Evolutionary conservation across 2,113 vertebrate species (phyloP).

Genomic region (Nothoprocta perdicaria): DNA sequence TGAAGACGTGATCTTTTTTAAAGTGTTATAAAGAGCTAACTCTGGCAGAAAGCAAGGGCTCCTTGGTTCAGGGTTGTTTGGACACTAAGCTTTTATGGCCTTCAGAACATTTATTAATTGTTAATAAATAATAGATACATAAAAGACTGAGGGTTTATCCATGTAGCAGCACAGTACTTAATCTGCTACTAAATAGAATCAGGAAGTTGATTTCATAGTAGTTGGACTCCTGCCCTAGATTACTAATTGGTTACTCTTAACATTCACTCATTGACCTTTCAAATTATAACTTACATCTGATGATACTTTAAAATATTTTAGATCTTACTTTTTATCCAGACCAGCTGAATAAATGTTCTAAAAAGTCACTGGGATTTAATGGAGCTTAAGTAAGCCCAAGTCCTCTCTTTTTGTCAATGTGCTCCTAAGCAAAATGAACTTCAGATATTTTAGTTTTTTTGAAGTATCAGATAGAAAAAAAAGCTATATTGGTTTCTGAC

Average conservation of each 20-base stretch:
- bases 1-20: neutral
- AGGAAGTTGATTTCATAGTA: slow-evolving; percentile 14
- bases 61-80: neutral
- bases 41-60: neutral
- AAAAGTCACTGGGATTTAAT: slow-evolving; percentile 53
- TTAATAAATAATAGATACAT: slow-evolving; percentile 5
- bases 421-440: neutral
- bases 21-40: neutral
- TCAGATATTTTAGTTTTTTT: neutral
- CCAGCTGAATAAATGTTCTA: slow-evolving; percentile 67
- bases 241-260: slow-evolving; percentile 44
- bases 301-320: slow-evolving; percentile 49
- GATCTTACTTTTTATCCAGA: slow-evolving; percentile 45
- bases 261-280: slow-evolving; percentile 47
- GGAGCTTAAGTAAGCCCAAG: slow-evolving; percentile 14
- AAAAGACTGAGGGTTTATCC: neutral
- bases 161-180: neutral
- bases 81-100: neutral
- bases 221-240: slow-evolving; percentile 13
- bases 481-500: neutral
- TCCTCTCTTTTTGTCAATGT: neutral
- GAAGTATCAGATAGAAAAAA: neutral
- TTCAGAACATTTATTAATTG: slow-evolving; percentile 5
- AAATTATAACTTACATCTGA: slow-evolving; percentile 50
- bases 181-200: neutral